Conservation (phyloP, 2,113 vertebrate species). For the Corydoras sp. region DNA sequence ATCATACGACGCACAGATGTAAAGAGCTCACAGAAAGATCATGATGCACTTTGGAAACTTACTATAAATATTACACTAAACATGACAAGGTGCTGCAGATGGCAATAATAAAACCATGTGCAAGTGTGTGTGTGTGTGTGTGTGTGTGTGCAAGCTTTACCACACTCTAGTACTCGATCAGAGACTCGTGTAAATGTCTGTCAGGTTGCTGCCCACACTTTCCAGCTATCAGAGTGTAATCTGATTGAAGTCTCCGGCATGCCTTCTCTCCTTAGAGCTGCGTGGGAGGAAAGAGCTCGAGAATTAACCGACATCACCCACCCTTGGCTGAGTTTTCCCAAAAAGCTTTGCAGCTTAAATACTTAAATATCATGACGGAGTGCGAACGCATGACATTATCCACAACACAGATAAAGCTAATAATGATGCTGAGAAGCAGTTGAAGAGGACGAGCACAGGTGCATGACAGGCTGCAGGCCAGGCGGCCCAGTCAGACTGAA, state of each 20-base stretch:
- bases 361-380: conserved; percentile 2
- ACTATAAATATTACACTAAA: conserved; percentile 18
- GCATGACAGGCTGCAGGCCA: too few species aligned
- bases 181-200: neutral
- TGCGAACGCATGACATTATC: neutral
- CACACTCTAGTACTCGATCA: conserved; percentile 12
- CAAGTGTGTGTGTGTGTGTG: conserved; percentile 4
- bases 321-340: conserved; percentile 1
- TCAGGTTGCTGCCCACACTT: conserved; percentile 38
- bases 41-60: neutral
- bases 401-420: neutral
- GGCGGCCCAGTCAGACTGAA: too few species aligned
- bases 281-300: conserved; percentile 7
- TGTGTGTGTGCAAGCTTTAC: conserved; percentile 2
- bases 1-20: neutral
- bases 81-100: neutral
- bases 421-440: neutral
- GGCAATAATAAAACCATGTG: conserved; percentile 9
- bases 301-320: conserved; percentile 23
- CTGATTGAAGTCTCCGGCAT: conserved; percentile 22
- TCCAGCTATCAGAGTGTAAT: conserved; percentile 34
- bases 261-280: conserved; percentile 1
- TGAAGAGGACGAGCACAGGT: neutral
- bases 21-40: neutral
- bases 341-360: conserved; percentile 12